Conservation (phyloP, 2,888 invertebrate genomes). For the Lepidocyrtinus sp. region DNA sequence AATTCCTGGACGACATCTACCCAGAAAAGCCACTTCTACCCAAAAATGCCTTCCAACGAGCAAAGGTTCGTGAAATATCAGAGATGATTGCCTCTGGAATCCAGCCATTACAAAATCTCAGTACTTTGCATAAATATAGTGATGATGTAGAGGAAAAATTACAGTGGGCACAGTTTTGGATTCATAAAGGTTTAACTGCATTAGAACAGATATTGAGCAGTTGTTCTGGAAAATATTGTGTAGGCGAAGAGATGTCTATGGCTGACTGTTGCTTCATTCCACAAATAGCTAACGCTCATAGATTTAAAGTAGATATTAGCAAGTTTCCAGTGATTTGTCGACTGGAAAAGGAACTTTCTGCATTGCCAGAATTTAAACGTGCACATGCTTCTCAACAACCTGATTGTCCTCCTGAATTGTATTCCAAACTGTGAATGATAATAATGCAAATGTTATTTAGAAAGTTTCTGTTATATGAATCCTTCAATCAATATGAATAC, state of each 20-base stretch:
- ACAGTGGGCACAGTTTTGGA: constrained; percentile 96
- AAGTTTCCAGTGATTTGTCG: constrained; percentile 91
- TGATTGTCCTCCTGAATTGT: constrained; percentile 88
- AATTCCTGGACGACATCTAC: constrained; percentile 94
- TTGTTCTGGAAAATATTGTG: constrained; percentile 91
- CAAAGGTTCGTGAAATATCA: constrained; percentile 85
- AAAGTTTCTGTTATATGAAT: too few species aligned
- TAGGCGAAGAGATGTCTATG: constrained; percentile 93
- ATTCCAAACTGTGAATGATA: constrained; percentile 45
- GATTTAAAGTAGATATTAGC: constrained; percentile 92
- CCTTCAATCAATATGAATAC: too few species aligned
- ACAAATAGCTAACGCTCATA: constrained; percentile 94
- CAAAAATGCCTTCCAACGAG: constrained; percentile 88
- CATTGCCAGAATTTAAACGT: constrained; percentile 90
- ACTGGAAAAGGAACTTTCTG: constrained; percentile 88
- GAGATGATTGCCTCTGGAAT: constrained; percentile 94
- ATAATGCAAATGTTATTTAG: too few species aligned
- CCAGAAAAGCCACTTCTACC: constrained; percentile 90
- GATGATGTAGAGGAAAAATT: constrained; percentile 88
- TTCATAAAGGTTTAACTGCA: constrained; percentile 88
- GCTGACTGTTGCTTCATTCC: constrained; percentile 97
- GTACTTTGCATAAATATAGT: constrained; percentile 81
- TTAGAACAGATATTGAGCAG: constrained; percentile 89
- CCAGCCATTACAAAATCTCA: constrained; percentile 95
- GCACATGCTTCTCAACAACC: constrained; percentile 95